Conservation (phyloP, 2,888 invertebrate species). For the Andrena dorsata region DNA sequence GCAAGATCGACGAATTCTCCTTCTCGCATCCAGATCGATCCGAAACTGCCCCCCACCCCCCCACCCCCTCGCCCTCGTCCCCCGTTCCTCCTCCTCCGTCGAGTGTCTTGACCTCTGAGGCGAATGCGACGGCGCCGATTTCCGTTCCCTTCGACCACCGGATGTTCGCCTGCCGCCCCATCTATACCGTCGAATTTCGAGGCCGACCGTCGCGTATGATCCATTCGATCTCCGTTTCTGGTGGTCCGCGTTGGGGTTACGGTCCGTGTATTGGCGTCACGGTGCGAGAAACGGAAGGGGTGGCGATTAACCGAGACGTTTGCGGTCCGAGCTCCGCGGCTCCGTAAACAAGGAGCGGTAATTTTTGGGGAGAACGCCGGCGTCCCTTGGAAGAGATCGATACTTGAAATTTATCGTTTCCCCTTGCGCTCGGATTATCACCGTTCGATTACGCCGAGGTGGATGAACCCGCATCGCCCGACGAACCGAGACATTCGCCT, state of each 20-base stretch:
- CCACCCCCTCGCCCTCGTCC: not conserved
- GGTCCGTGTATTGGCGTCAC: slow-evolving; percentile 32
- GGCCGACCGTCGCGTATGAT: not conserved
- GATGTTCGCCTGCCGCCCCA: slow-evolving; percentile 44
- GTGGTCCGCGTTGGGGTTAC: not conserved
- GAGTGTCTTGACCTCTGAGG: slow-evolving; percentile 7
- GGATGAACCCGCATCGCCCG: slow-evolving; percentile 65
- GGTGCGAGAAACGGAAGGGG: slow-evolving; percentile 35
- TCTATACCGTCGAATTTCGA: not conserved
- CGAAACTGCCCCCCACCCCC: slow-evolving; percentile 44
- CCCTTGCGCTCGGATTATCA: slow-evolving; percentile 68
- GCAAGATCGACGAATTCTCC: slow-evolving; percentile 71
- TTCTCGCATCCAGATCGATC: slow-evolving; percentile 58
- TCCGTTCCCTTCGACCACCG: slow-evolving; percentile 43
- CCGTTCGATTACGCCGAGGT: slow-evolving; percentile 69
- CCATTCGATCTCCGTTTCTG: not conserved
- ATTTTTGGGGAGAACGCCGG: slow-evolving; percentile 61
- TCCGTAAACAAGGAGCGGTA: slow-evolving; percentile 53
- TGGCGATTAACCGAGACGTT: slow-evolving; percentile 54
- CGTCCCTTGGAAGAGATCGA: slow-evolving; percentile 57
- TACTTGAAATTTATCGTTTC: slow-evolving; percentile 69
- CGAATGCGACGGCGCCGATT: slow-evolving; percentile 23
- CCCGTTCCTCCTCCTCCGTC: not conserved
- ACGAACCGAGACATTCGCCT: slow-evolving; percentile 62
- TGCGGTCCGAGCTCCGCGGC: slow-evolving; percentile 42